Evolutionary conservation across 2,888 invertebrate genomes (phyloP).

Genomic region (Drosophila crucigera): DNA sequence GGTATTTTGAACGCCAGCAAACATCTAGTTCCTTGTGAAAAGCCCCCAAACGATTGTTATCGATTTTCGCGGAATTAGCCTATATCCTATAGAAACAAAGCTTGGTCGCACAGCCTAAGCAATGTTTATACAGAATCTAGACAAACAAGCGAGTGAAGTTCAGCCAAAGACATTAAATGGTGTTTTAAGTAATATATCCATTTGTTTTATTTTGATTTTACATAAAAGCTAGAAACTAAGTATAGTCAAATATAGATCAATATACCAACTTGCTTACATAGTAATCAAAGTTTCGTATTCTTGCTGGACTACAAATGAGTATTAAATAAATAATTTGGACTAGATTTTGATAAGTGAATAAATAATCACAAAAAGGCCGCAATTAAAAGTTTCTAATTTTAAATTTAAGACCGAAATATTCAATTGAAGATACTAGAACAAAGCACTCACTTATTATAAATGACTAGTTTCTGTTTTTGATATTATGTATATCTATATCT

Average conservation of each 20-base stretch:
- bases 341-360: conserved; percentile 62
- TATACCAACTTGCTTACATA: conserved; percentile 18
- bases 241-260: conserved; percentile 20
- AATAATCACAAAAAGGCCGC: conserved; percentile 72
- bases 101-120: conserved; percentile 24
- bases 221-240: conserved; percentile 22
- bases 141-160: background rate
- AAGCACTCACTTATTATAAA: conserved; percentile 29
- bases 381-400: conserved; percentile 55
- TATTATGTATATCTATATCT: conserved; percentile 3
- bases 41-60: background rate
- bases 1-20: background rate
- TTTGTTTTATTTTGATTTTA: conserved; percentile 28
- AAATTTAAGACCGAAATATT: conserved; percentile 2
- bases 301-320: background rate
- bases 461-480: conserved; percentile 29
- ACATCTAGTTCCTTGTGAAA: conserved; percentile 14
- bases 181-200: conserved; percentile 10
- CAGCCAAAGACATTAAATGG: background rate
- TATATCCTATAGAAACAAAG: conserved; percentile 12
- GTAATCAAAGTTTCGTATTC: conserved; percentile 9
- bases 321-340: conserved; percentile 61
- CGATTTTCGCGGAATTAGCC: conserved; percentile 1
- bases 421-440: conserved; percentile 22
- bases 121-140: conserved; percentile 14